Conservation (phyloP, 2,888 invertebrate species). For the Dione juno region DNA sequence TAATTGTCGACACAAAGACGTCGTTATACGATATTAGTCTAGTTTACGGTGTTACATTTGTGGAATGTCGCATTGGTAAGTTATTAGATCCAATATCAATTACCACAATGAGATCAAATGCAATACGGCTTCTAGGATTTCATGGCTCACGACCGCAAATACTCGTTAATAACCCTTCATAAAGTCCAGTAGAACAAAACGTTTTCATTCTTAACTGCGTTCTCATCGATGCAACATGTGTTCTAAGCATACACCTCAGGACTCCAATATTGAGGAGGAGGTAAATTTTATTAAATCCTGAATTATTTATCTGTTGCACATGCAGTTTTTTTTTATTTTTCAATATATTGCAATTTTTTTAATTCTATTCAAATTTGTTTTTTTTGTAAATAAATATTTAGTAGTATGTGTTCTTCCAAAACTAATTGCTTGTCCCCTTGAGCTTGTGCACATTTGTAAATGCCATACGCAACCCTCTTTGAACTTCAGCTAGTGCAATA, state of each 20-base stretch:
- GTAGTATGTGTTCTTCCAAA: conserved; percentile 24
- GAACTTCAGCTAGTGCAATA: conserved; percentile 55
- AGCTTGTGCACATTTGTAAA: conserved; percentile 68
- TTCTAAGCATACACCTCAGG: conserved; percentile 78
- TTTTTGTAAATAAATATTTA: conserved; percentile 35
- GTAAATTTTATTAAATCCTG: conserved; percentile 61
- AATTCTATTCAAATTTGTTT: conserved; percentile 21
- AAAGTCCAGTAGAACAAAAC: conserved; percentile 68
- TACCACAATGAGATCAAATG: conserved; percentile 51
- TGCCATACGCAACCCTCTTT: conserved; percentile 63
- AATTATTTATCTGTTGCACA: conserved; percentile 43
- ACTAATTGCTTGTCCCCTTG: conserved; percentile 48
- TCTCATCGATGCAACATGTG: conserved; percentile 75
- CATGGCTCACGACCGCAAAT: conserved; percentile 48
- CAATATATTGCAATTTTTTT: conserved; percentile 28
- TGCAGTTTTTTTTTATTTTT: conserved; percentile 22
- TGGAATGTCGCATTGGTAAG: conserved; percentile 45
- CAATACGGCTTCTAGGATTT: conserved; percentile 49
- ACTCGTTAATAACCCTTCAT: conserved; percentile 46
- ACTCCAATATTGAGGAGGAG: conserved; percentile 72
- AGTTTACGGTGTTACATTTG: conserved; percentile 39
- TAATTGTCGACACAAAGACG: conserved; percentile 15
- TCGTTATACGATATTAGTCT: conserved; percentile 38
- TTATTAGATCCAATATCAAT: conserved; percentile 51
- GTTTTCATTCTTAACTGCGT: conserved; percentile 59